Base-by-base conservation (phyloP, 2,113 vertebrate species). In the Mugil cephalus region DNA sequence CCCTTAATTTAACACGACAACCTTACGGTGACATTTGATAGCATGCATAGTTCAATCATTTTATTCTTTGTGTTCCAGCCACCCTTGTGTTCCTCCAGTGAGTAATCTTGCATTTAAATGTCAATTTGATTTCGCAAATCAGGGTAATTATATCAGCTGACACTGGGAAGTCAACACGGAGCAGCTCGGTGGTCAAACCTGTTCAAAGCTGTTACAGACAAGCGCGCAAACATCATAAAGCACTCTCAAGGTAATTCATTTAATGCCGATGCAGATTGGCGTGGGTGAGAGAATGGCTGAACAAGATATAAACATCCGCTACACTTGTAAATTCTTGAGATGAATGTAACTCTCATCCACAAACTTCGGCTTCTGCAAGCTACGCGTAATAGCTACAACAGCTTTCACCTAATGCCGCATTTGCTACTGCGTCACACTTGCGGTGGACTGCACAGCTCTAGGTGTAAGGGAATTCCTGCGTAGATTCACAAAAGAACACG, bases 231-330 rank as follows among this genome's bases (percentile, higher is more conserved):
- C 45, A 46, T 46, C 7, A 17, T 46, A n/a, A 17, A 46, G 9
- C 9, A 46, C n/a, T 45, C 14, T 17, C 9, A 46, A 9, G 9
- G 3, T 9, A 17, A 17, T 46, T 46, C n/a, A 17, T 7, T 1
- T 46, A 2, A 46, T 48, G 17, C 10, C 17, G 15, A 40, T 0
- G 42, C 34, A 5, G 15, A 47, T 46, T 61, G 34, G 15, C 3
- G 15, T 62, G 24, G 46, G 6, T 35, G 24, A 61, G 45, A 13
- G 36, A 63, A 63, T 36, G 40, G 52, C 14, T 12, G 7, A 70
- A 70, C 8, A 64, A 56, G 15, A 56, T 50, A 0, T 19, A 54
- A 55, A 48, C 19, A 54, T 36, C 42, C 8, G 21, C 19, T 19
- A 58, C 42, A 43, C n/a, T n/a, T n/a, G 21, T 56, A 19, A 47